Conservation (phyloP, 2,113 vertebrate species). For the Xenopus borealis region DNA sequence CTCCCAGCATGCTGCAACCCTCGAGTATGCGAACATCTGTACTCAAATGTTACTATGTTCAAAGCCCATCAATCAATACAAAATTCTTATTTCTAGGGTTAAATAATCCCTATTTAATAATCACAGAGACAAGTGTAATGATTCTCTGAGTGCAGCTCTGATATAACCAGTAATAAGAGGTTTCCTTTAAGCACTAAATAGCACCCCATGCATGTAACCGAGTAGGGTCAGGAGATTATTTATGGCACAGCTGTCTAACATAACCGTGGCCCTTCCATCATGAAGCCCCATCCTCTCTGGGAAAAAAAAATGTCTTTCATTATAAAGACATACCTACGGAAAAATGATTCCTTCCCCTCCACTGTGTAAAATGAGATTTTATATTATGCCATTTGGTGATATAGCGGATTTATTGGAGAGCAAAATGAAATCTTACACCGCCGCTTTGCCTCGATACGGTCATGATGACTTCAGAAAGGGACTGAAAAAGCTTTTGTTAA, state of each 20-base stretch:
- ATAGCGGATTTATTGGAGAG: conserved; percentile 19
- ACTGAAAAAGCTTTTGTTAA: conserved; percentile 22
- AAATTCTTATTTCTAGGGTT: no score
- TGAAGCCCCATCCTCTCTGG: background rate
- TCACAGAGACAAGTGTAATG: no score
- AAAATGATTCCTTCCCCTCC: conserved; percentile 3
- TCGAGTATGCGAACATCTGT: no score
- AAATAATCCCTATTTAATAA: no score
- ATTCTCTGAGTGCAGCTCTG: background rate
- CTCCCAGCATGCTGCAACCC: no score
- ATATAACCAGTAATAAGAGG: background rate
- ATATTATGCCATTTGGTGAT: conserved; percentile 33
- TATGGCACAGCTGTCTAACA: conserved; percentile 29
- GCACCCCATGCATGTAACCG: background rate
- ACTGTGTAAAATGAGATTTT: conserved; percentile 35
- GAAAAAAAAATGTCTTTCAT: background rate
- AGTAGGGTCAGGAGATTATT: conserved; percentile 11
- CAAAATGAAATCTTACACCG: background rate
- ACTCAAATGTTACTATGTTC: no score
- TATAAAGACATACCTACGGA: conserved; percentile 22
- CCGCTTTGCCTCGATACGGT: background rate
- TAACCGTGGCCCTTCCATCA: conserved; percentile 29
- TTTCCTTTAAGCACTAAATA: background rate
- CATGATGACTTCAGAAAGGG: conserved; percentile 14
- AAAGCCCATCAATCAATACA: no score